These are phyloP conservation scores for Acropternis orthonyx DNA, from an alignment of 2,797 vertebrate genomes.

Conservation along the genomic window DNA sequence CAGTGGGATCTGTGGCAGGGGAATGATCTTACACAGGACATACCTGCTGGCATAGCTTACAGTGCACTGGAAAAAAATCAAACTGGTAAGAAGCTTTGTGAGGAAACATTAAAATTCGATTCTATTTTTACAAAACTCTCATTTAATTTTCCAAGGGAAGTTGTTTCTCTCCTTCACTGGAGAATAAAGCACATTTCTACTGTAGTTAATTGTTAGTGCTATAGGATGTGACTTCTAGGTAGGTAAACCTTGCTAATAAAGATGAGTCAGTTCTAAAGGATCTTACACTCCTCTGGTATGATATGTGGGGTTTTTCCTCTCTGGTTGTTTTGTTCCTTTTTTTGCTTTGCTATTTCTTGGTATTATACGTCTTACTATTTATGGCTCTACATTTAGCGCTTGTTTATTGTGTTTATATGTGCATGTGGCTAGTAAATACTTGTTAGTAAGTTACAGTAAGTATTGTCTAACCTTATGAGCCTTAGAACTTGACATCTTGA, in stretches of 20 bases:
- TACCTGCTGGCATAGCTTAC: background rate
- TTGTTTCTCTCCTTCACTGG: background rate
- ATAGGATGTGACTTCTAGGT: background rate
- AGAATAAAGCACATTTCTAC: background rate
- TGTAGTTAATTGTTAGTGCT: background rate
- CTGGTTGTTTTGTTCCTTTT: background rate
- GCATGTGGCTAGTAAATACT: background rate
- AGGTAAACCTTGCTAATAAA: background rate
- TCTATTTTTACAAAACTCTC: background rate
- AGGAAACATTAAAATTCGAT: background rate
- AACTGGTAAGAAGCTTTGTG: background rate
- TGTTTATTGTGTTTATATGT: background rate
- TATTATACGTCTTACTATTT: background rate
- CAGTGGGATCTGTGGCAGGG: background rate
- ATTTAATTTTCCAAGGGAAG: background rate
- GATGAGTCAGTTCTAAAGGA: background rate
- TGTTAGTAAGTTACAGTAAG: background rate
- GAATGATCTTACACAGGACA: background rate
- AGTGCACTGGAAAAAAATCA: background rate
- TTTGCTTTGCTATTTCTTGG: background rate
- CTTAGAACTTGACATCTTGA: background rate
- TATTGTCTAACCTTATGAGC: background rate
- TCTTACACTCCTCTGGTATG: background rate
- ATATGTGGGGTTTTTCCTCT: rapidly evolving
- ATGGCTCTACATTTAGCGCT: background rate